These are phyloP conservation scores for Chironomus riparius DNA, from an alignment of 2,888 invertebrate species.

Conservation along the genomic window DNA sequence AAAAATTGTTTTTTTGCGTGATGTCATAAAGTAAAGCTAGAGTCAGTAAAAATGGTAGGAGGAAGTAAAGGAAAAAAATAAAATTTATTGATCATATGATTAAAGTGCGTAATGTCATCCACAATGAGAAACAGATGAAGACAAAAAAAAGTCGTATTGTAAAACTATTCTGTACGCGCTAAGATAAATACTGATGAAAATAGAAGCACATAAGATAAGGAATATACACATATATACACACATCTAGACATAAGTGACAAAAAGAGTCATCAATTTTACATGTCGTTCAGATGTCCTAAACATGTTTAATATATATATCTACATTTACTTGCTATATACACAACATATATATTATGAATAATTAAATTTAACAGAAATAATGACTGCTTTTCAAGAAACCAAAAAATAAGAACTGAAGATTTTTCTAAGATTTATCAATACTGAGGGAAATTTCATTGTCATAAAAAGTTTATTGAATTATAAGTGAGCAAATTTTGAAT, in stretches of 20 bases:
- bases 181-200: too few species aligned
- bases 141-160: too few species aligned
- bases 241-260: too few species aligned
- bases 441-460: neutral
- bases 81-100: neutral
- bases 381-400: neutral
- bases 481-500: too few species aligned
- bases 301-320: neutral
- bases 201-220: too few species aligned
- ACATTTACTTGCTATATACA: neutral
- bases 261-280: too few species aligned
- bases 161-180: too few species aligned
- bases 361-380: neutral
- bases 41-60: neutral
- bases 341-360: neutral
- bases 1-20: constrained; percentile 20
- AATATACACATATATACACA: too few species aligned
- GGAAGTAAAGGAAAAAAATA: neutral
- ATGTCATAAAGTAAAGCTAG: constrained; percentile 1
- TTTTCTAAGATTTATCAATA: neutral
- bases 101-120: neutral
- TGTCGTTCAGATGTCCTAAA: neutral
- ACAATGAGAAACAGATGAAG: too few species aligned
- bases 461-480: neutral
- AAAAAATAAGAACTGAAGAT: neutral